These are phyloP conservation scores for Penelope pileata DNA, from an alignment of 2,113 vertebrate species.

Conservation along the genomic window DNA sequence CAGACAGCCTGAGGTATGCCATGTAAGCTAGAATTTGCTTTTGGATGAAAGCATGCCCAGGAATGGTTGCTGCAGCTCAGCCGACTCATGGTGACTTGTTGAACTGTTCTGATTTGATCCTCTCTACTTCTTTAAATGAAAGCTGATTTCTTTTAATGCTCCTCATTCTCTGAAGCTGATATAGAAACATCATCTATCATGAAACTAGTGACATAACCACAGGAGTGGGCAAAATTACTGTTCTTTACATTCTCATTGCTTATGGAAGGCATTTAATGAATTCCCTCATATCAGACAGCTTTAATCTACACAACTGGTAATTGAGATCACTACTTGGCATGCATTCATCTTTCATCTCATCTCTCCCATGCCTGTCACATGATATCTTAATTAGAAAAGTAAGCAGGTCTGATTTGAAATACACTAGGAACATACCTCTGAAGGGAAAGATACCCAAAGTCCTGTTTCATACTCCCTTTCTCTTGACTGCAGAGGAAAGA, in stretches of 20 bases:
- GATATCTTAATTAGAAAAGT: constrained; percentile 59
- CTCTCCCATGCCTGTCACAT: constrained; percentile 33
- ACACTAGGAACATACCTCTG: background rate
- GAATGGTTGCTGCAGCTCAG: background rate
- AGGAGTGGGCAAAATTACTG: background rate
- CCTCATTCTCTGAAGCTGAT: background rate
- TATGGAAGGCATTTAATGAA: constrained; percentile 51
- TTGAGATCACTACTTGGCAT: constrained; percentile 38
- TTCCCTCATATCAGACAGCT: constrained; percentile 20
- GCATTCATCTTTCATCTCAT: constrained; percentile 45
- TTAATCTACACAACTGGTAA: constrained; percentile 40
- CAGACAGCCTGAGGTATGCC: background rate
- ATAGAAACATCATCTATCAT: constrained; percentile 20
- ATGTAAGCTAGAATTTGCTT: background rate
- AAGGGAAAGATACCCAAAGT: background rate
- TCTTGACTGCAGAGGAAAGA: background rate
- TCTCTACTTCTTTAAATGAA: constrained; percentile 6
- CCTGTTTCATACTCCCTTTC: background rate
- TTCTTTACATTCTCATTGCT: background rate
- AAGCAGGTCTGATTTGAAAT: constrained; percentile 32
- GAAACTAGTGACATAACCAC: background rate
- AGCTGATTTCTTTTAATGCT: background rate
- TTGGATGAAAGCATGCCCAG: background rate
- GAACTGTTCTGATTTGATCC: constrained; percentile 15
- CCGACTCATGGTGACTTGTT: constrained; percentile 50